Conservation (phyloP, 1,140 invertebrate genomes). For the Apis florea region DNA sequence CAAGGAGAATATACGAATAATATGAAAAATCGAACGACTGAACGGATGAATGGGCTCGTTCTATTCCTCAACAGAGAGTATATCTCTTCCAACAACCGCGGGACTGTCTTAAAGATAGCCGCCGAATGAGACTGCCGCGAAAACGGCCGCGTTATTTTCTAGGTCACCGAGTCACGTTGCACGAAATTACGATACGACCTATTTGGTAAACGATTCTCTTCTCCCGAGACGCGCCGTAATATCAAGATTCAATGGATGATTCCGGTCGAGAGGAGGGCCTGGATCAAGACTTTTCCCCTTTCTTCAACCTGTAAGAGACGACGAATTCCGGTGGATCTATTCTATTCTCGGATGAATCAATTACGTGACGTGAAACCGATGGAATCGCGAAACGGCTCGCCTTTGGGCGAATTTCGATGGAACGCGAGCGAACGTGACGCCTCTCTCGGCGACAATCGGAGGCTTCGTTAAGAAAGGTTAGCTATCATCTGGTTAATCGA, state of each 20-base stretch:
- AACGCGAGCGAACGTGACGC: background rate
- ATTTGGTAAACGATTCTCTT: background rate
- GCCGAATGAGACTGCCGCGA: background rate
- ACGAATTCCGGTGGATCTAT: too few species aligned
- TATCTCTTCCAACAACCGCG: constrained; percentile 22
- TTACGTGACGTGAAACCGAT: background rate
- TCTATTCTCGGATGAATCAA: background rate
- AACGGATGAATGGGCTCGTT: constrained; percentile 31
- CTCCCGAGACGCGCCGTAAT: background rate
- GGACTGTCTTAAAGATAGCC: background rate
- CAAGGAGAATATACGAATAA: too few species aligned
- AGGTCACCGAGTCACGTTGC: background rate
- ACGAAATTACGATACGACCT: background rate
- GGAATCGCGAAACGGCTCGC: background rate
- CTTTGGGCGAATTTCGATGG: background rate
- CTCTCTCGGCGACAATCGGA: background rate
- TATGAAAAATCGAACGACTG: background rate
- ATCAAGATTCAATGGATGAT: background rate
- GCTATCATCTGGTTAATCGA: background rate
- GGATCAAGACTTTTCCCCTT: constrained; percentile 6
- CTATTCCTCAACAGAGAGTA: background rate
- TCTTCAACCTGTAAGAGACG: too few species aligned
- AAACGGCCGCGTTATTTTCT: constrained; percentile 12
- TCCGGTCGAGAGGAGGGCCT: background rate
- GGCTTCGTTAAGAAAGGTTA: background rate